Evolutionary conservation across 2,113 vertebrate genomes (phyloP).

Genomic region (Plecotus auritus): DNA sequence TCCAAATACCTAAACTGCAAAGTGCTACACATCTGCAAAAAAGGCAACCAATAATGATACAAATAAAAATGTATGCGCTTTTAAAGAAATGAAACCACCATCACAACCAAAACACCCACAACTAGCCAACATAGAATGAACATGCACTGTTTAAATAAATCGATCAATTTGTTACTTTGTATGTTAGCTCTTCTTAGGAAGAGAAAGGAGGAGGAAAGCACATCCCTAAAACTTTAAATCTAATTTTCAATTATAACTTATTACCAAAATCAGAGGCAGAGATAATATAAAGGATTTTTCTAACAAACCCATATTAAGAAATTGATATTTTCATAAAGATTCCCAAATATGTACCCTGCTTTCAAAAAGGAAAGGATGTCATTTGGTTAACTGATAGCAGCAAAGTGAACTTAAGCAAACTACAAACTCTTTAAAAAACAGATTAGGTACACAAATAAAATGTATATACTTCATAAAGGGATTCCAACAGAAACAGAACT

Average conservation of each 20-base stretch:
- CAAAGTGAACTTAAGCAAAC: background rate
- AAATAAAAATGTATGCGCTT: background rate
- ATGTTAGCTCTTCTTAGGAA: background rate
- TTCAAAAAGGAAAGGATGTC: slow-evolving; percentile 5
- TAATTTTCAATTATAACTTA: slow-evolving; percentile 13
- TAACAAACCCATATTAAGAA: background rate
- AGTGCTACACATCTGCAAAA: slow-evolving; percentile 94
- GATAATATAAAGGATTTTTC: background rate
- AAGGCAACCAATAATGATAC: slow-evolving; percentile 21
- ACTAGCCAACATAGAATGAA: background rate
- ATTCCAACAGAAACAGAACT: slow-evolving; percentile 9
- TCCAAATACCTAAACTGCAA: slow-evolving; percentile 98
- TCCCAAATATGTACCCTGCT: background rate
- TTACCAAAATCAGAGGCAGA: background rate
- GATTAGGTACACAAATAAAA: slow-evolving; percentile 1
- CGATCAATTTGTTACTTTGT: background rate
- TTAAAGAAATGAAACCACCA: slow-evolving; percentile 20
- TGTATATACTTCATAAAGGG: background rate
- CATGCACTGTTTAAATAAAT: background rate
- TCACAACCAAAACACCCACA: background rate
- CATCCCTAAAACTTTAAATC: background rate
- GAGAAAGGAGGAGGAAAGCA: background rate
- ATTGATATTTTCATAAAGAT: background rate
- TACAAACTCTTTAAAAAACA: slow-evolving; percentile 9
- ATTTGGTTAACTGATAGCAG: slow-evolving; percentile 35